Base-by-base conservation (phyloP, 2,888 invertebrate species). In the Athrips mouffetella region DNA sequence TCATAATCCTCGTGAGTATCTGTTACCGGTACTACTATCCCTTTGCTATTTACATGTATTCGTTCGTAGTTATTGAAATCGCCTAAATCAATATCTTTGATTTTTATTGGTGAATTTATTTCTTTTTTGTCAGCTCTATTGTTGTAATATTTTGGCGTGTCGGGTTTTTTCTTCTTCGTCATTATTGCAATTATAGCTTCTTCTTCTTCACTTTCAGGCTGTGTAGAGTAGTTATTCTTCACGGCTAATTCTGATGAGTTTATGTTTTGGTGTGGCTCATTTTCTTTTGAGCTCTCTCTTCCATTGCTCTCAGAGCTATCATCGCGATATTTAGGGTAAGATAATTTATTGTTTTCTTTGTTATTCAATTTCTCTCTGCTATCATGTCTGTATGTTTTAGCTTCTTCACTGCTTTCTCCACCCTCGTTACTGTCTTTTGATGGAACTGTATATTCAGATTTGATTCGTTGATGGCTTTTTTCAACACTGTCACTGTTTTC, bases 21-120 rank as follows among this genome's bases (percentile, higher is more conserved):
- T 47, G 63, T 67, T 13, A 49, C 55, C 2, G 69, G 49, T 52
- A 70, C 67, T 35, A 73, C 60, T 58, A 75, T 52, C 23, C 73
- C 74, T 48, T 75, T 63, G 46, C 72, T 63, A 54, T 74, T 71
- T 13, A 73, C 47, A 46, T 73, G 59, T 57, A 76, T 64, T 60
- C 59, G 71, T 66, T 78, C 77, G 54, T 74, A 72, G 21, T 37
- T 37, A 52, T 73, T 76, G 50, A 76, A 78, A 54, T 79, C 73
- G 44, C 57, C 67, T 53, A 73, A 63, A 52, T 80, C 76, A 25
- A 73, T 70, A 35, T 80, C 73, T 62, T 73, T 71, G 52, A 73
- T 63, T 35, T 54, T 57, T 21, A 48, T 49, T 7, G 66, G 58
- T 11, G 57, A 50, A 4, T 20, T 16, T 5, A 35, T 18, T 7